Evolutionary conservation across 2,888 invertebrate genomes (phyloP), one percentile per base, ranked within the genome.

Genomic region (Troides aeacus): DNA sequence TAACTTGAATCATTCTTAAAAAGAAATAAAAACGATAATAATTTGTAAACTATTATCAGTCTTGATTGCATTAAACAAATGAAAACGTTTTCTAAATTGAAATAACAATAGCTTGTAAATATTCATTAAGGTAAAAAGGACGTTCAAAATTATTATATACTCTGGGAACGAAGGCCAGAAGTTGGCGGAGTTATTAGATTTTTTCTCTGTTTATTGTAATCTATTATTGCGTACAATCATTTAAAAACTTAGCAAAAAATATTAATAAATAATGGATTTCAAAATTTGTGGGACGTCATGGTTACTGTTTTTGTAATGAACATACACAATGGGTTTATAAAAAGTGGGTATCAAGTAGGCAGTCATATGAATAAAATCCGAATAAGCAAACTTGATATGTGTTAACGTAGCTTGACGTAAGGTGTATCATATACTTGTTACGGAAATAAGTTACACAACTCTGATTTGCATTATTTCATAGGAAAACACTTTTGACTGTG

Each of bases 381-480:
- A 53, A 53, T n/a, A 53, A 53, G 5, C 53, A 53, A 53, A 53
- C 53, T 53, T 53, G 18, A 53, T 7, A 53, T 18, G 53, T 8
- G n/a, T n/a, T 53, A 53, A 53, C 53, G 8, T 36, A 39, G 18
- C 36, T 57, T 64, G 21, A 56, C 56, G 57, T 8, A 64, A 64
- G 23, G 2, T 30, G 17, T 30, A 57, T 64, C n/a, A 39, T 18
- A 57, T 58, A 39, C n/a, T 59, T 65, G 59, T 36, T 30, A 30
- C 61, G 30, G 61, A 61, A 61, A 61, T n/a, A 50, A 21, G 17
- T 67, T 39, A 62, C 36, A 62, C 62, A 63, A 63, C 39, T 63
- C 60, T 8, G 15, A 66, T 66, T 66, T 58, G 63, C 62, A 62
- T 68, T 63, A 58, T 56, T 50, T 68, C 21, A 39, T 62, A 63